Base-by-base conservation (phyloP, 2,797 vertebrate species). In the Myripristis murdjan region DNA sequence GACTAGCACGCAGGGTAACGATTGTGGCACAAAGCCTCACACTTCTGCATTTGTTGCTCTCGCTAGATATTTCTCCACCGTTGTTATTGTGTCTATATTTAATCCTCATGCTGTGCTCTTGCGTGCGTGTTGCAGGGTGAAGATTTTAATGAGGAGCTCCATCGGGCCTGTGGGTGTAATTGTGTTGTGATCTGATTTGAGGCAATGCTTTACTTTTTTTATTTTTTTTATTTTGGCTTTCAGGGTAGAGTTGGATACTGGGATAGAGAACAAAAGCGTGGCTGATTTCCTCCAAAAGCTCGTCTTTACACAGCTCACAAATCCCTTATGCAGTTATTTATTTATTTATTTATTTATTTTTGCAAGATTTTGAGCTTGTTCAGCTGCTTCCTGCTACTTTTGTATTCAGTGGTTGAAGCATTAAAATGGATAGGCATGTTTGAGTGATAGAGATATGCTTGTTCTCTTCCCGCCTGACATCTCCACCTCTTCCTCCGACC, bases 101-200 rank as follows among this genome's bases (percentile, higher is more conserved):
- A 79, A 69, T 77, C 57, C 60, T 73, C 26, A 7, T 48, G 63
- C 66, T 60, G 51, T 31, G 73, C 60, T 71, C n/a, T 48, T 72
- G 64, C 60, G 2, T 60, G 59, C 64, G 31, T 33, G 58, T 79
- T 78, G 63, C 74, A 64, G 70, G 70, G 59, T 54, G 69, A 85
- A 43, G 77, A 66, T 74, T 90, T 87, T 85, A 90, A 89, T 84
- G 81, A 90, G 70, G 59, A 71, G 20, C 60, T 81, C 77, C 62
- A 56, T 64, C 1, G 35, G 69, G 77, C 61, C 68, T 53, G 64
- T 79, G 78, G 78, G 71, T 82, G 81, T 85, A 73, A 86, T 82
- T 66, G 67, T 75, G 54, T 71, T 59, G 54, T 75, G 84, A 92
- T 92, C 81, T 64, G 72, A 86, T 86, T 80, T 87, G 55, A 77